These are phyloP conservation scores for Ageneiosus marmoratus DNA, from an alignment of 2,113 vertebrate species.

Conservation along the genomic window DNA sequence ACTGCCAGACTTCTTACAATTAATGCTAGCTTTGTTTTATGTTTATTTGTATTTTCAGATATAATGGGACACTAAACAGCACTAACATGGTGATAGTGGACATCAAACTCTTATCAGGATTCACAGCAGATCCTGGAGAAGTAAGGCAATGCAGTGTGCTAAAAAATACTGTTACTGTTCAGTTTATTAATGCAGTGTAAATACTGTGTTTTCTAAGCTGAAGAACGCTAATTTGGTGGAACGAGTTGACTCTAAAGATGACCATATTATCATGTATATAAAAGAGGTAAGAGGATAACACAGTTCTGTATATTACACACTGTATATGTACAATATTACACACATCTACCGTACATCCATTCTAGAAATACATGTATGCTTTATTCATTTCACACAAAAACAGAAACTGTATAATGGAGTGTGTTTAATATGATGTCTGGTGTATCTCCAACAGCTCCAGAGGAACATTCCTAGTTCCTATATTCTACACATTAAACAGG, in stretches of 20 bases:
- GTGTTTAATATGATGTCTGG: background rate
- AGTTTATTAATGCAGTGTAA: no score
- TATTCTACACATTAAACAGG: conserved; percentile 66
- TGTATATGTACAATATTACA: background rate
- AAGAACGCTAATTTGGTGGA: conserved; percentile 39
- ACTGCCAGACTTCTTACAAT: background rate
- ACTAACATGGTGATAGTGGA: conserved; percentile 70
- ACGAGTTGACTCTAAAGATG: conserved; percentile 61
- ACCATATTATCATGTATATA: conserved; percentile 64
- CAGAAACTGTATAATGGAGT: background rate
- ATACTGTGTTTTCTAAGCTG: conserved; percentile 51
- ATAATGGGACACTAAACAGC: conserved; percentile 14
- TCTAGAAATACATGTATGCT: background rate
- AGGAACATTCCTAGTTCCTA: background rate
- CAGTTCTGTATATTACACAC: no score
- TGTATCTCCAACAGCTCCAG: conserved; percentile 53
- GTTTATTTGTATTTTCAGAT: conserved; percentile 9
- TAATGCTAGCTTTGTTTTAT: background rate
- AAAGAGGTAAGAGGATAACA: conserved; percentile 54
- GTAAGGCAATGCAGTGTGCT: conserved; percentile 17
- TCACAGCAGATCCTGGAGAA: conserved; percentile 47
- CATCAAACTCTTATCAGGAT: conserved; percentile 67
- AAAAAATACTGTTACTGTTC: no score
- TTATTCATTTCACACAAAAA: background rate
- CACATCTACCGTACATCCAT: background rate